A percentile compares a stretch with the other conserved stretches of the same genome.
Conservation (phyloP, 2,888 invertebrate genomes). For the Lingula anatina region DNA sequence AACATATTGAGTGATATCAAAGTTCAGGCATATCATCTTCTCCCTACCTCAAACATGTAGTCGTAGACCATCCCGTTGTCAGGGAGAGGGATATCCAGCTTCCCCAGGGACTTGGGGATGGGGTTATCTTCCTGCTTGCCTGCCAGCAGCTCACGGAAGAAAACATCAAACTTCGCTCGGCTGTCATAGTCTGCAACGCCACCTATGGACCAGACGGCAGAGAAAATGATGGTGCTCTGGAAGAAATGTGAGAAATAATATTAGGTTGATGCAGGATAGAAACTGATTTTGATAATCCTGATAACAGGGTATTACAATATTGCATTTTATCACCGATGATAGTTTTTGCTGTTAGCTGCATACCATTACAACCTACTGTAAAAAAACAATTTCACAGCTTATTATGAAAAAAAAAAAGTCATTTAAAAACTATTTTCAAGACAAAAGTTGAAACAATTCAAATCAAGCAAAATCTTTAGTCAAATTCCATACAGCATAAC, state of each 20-base stretch:
- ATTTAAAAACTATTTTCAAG: too few species aligned
- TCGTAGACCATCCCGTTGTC: slow-evolving; percentile 74
- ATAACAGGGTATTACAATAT: too few species aligned
- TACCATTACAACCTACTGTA: too few species aligned
- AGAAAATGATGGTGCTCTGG: slow-evolving; percentile 70
- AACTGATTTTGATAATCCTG: neutral
- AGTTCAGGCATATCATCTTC: too few species aligned
- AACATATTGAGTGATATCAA: too few species aligned
- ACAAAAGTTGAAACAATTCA: too few species aligned
- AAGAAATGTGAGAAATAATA: slow-evolving; percentile 3
- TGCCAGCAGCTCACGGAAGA: slow-evolving; percentile 59
- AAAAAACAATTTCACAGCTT: too few species aligned
- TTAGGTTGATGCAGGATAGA: neutral
- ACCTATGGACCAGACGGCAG: slow-evolving; percentile 79
- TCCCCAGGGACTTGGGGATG: slow-evolving; percentile 61
- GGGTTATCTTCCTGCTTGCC: slow-evolving; percentile 55
- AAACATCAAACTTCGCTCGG: slow-evolving; percentile 70
- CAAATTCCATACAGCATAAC: too few species aligned
- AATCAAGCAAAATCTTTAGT: too few species aligned
- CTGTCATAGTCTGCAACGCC: slow-evolving; percentile 73
- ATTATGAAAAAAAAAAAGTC: too few species aligned
- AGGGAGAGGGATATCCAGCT: slow-evolving; percentile 70
- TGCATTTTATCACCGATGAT: too few species aligned
- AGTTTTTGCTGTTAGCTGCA: neutral
- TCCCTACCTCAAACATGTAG: slow-evolving; percentile 69